Evolutionary conservation across 2,113 vertebrate genomes (phyloP).

Genomic region (Xiphorhynchus elegans): DNA sequence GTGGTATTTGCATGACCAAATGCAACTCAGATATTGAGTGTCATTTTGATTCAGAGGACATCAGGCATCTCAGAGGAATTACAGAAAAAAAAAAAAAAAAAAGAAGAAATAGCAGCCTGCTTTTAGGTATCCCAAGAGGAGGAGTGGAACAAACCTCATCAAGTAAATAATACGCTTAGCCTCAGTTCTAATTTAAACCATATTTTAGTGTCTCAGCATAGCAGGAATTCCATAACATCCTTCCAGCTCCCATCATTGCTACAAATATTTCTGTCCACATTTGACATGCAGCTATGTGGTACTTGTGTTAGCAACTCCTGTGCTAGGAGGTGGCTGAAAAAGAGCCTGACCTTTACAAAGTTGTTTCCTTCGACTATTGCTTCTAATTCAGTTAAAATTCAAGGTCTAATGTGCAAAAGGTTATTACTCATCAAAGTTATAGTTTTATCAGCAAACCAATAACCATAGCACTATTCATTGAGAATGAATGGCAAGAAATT

Average conservation of each 20-base stretch:
- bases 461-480: not conserved
- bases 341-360: not conserved
- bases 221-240: constrained; percentile 43
- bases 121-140: constrained; percentile 22
- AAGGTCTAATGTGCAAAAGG: not conserved
- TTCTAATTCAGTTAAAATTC: not conserved
- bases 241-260: not conserved
- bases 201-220: constrained; percentile 44
- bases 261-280: constrained; percentile 8
- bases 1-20: not conserved
- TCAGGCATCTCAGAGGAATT: not conserved
- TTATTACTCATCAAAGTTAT: not conserved
- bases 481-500: not conserved
- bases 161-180: constrained; percentile 13
- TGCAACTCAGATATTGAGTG: not conserved
- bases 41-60: not conserved
- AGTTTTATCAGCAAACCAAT: not conserved
- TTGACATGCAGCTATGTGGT: not conserved
- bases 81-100: not conserved
- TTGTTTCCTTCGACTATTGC: not conserved
- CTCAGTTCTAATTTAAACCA: constrained; percentile 57
- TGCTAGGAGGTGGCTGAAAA: not conserved
- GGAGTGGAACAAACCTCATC: constrained; percentile 29
- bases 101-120: not conserved
- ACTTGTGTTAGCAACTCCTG: not conserved